Base-by-base conservation (phyloP, 2,113 vertebrate species). In the Tenebrosternarchus preto region DNA sequence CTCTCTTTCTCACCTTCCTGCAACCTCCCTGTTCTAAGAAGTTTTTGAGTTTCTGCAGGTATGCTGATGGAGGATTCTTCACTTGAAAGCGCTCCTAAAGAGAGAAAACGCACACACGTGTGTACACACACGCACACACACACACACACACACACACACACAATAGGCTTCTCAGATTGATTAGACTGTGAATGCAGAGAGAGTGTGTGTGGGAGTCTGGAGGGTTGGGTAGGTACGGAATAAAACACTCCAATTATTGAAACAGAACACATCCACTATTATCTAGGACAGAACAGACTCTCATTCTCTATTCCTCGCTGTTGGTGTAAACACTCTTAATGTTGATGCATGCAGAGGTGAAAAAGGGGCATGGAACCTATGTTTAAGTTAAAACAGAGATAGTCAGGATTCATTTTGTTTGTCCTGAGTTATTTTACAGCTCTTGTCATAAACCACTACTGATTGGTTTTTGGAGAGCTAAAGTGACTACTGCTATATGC, bases 1-100 rank as follows among this genome's bases (percentile, higher is more conserved):
- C 11, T 4, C 60, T 63, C 11, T 15, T 24, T 2, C 20, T 55
- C n/a, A 96, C 96, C 94, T 96, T 97, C 75, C 94, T 92, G 88
- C 94, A 89, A 0, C 94, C 96, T 0, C 96, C 95, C 0, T 95
- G 95, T 71, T 98, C 96, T 87, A 97, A 77, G 81, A 91, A 93
- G 85, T 93, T 92, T 90, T 86, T 96, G 87, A 99, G 92, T 89
- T 98, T 98, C 87, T 95, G 94, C 91, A 98, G 91, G 85, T 99
- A 98, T 12, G 95, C 92, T 0, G 93, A 93, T 0, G 97, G 97
- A 0, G 97, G 96, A 82, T 96, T 97, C 86, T 95, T 97, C 84
- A 97, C 97, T 87, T 97, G 95, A 88, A 99, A 97, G 20, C 96
- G 93, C 80, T 97, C 97, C 97, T 98, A 69, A 15, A 0, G 77